These are phyloP conservation scores for Lasiurus cinereus DNA, from an alignment of 2,113 vertebrate genomes.

Conservation along the genomic window DNA sequence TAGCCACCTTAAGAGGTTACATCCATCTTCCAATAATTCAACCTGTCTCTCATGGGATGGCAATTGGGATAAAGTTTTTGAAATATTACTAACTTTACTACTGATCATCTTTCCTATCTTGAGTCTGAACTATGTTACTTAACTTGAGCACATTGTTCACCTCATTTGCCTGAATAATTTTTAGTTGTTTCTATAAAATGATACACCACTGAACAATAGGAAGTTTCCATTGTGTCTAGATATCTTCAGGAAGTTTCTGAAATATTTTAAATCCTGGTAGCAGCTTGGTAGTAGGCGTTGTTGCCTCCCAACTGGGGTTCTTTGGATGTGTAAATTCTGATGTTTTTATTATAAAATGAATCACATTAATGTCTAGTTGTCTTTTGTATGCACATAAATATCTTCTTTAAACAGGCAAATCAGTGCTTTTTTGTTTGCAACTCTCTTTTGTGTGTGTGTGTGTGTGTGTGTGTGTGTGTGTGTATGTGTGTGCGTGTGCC, in stretches of 20 bases:
- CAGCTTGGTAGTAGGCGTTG: background rate
- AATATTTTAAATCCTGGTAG: slow-evolving; percentile 42
- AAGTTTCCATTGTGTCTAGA: background rate
- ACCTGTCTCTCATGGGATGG: background rate
- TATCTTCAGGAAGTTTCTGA: slow-evolving; percentile 33
- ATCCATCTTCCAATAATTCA: background rate
- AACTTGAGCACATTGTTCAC: background rate
- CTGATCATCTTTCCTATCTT: background rate
- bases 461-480: background rate
- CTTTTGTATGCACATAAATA: background rate
- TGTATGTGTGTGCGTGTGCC: background rate
- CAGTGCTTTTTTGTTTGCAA: background rate
- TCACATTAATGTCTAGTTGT: background rate
- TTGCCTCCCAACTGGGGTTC: background rate
- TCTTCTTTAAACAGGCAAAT: background rate
- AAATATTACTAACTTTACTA: background rate
- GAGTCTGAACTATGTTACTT: background rate
- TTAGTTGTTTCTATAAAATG: background rate
- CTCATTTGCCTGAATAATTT: background rate
- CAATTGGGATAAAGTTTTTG: slow-evolving; percentile 1
- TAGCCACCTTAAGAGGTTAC: background rate
- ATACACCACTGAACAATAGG: background rate
- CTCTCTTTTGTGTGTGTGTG: background rate
- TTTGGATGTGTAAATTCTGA: background rate
- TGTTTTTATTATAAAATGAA: slow-evolving; percentile 14